Evolutionary conservation across 1,140 invertebrate genomes (phyloP), one percentile per base, ranked within the genome.

Genomic region (Panulirus ornatus): DNA sequence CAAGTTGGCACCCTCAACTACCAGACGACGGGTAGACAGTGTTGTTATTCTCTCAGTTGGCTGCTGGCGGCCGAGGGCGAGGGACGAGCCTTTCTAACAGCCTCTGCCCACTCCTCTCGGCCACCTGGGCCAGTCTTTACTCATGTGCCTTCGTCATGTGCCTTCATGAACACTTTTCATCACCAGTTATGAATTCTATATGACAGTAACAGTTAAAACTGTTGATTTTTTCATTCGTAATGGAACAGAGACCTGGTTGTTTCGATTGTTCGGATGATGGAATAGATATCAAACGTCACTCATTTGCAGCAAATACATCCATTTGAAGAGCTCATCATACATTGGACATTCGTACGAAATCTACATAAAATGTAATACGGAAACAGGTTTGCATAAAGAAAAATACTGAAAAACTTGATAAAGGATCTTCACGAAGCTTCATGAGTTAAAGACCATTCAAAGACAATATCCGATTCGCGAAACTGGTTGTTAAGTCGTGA

Each of bases 1-100:
- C 76, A 79, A 79, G 44, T 51, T 79, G 76, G 76, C 76, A 79
- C 51, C 76, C 76, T 30, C n/a, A 44, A 79, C 27, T 34, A 27
- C 76, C 14, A 79, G 42, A 79, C 42, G 30, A 22, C 22, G 42
- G n/a, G 76, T 9, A 51, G 51, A 51, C 76, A 79, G n/a, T 79
- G 2, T 78, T 51, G 22, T 75, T 9, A 30, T 79, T 16, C 73
- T 75, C 76, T 79, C 76, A 79, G 76, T 79, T 44, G 76, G 76
- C 76, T 79, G 19, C 76, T 79, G 8, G 42, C 76, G n/a, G 42
- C 76, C 76, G 30, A 44, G 76, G 0, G 76, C 14, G 76, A 51
- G 40, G 44, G 76, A 51, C 76, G 44, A 30, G 27, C 42, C 44
- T 51, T 2, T 9, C n/a, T n/a, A n/a, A n/a, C n/a, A n/a, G n/a